Percentiles rank a stretch among this genome's conserved stretches.
These are phyloP conservation scores for Panonychus citri DNA, from an alignment of 1,140 invertebrate species.

Conservation along the genomic window DNA sequence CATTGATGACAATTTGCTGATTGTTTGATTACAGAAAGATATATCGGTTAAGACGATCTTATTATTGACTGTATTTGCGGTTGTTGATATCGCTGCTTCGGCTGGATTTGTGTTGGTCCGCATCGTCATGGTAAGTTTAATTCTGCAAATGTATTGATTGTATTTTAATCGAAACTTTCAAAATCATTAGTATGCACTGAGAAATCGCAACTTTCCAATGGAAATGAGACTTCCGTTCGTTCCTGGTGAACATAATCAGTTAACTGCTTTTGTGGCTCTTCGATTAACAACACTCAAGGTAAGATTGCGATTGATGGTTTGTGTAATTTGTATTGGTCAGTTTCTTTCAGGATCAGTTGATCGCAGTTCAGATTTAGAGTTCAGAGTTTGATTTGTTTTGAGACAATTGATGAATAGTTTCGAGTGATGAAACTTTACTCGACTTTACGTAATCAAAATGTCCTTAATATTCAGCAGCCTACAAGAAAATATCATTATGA, in stretches of 20 bases:
- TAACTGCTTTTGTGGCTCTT: conserved; percentile 14
- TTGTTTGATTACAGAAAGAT: conserved; percentile 11
- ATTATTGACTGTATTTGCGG: conserved; percentile 17
- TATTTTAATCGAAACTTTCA: too few species aligned
- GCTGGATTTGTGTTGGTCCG: conserved; percentile 17
- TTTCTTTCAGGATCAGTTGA: too few species aligned
- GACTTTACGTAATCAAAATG: too few species aligned
- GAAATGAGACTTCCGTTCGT: conserved; percentile 11
- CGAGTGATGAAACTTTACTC: too few species aligned
- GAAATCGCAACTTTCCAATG: conserved; percentile 12
- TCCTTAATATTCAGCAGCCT: too few species aligned
- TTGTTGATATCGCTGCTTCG: conserved; percentile 18
- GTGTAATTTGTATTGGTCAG: too few species aligned
- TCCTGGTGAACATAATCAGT: conserved; percentile 12
- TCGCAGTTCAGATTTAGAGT: too few species aligned
- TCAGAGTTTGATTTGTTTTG: too few species aligned
- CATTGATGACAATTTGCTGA: not conserved
- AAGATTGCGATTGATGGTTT: not conserved
- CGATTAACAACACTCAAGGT: conserved; percentile 16
- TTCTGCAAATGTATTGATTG: too few species aligned
- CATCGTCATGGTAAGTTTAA: conserved; percentile 16
- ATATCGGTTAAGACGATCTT: conserved; percentile 16
- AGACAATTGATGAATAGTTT: too few species aligned
- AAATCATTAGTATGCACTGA: conserved; percentile 15
- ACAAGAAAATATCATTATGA: too few species aligned